Evolutionary conservation across 2,888 invertebrate genomes (phyloP), one percentile per base, ranked within the genome.

Genomic region (Nemoura dubitans): DNA sequence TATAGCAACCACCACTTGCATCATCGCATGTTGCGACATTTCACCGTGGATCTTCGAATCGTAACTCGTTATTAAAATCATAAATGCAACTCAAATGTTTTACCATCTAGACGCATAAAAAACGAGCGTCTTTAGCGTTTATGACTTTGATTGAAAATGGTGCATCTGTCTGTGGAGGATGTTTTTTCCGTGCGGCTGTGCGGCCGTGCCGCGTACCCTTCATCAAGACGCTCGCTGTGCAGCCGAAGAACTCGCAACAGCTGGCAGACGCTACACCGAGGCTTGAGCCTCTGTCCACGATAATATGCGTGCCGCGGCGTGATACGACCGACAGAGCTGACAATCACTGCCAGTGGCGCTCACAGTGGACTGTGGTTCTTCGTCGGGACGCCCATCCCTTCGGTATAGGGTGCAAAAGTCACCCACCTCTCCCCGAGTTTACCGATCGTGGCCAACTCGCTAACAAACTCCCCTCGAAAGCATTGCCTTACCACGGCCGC

Each of bases 241-340:
- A 59, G 59, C 14, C 2, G 59, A 59, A 59, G 59, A 59, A 59
- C 6, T 21, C 14, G 81, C 81, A 81, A 81, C 81, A 81, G 81
- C 81, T 81, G 81, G 81, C 81, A 81, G 29, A 29, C 81, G 81
- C 81, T 28, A 6, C 81, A 30, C 26, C n/a, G 27, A 0, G 28
- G 76, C 76, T n/a, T n/a, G 78, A 26, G 0, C 27, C 78, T 5
- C 26, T 16, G 80, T 80, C n/a, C 25, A n/a, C 80, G 0, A 14
- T 14, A 26, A 16, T 28, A 80, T 28, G 77, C 77, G 80, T 26
- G 80, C 80, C 14, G 14, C 14, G 80, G n/a, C 80, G 80, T 80
- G 80, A 80, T 29, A 27, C 81, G 78, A 78, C 29, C 78, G 3
- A 59, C 2, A 59, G 27, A 28, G 21, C 78, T 78, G 27, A 78